Percentiles rank a stretch among this genome's conserved stretches.
Conservation (phyloP, 2,888 invertebrate genomes). For the Parthenolecanium corni region DNA sequence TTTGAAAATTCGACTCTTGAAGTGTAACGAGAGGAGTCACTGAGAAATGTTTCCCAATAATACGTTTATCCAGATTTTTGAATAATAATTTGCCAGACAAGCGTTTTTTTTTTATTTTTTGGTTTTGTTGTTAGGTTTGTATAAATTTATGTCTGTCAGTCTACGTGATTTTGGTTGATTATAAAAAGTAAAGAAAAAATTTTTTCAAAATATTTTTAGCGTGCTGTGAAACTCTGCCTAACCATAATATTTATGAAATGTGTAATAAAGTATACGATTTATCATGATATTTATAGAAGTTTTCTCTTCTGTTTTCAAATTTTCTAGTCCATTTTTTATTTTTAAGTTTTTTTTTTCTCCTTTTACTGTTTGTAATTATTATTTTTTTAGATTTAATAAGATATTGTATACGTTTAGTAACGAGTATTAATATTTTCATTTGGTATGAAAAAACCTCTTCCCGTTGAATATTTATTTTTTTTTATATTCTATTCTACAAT, state of each 20-base stretch:
- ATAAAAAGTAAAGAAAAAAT: no score
- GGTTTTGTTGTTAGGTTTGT: no score
- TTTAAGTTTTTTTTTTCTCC: slow-evolving; percentile 17
- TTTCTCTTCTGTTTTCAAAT: slow-evolving; percentile 16
- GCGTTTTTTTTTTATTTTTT: no score
- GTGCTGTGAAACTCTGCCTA: slow-evolving; percentile 28
- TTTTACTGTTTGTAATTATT: slow-evolving; percentile 13
- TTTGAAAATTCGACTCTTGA: no score
- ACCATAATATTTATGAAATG: slow-evolving; percentile 13
- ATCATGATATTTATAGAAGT: background rate
- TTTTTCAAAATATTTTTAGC: slow-evolving; percentile 5
- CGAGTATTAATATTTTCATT: background rate
- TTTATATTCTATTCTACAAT: background rate
- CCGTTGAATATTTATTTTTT: background rate
- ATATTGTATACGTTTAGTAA: slow-evolving; percentile 13
- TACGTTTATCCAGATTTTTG: no score
- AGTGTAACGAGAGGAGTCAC: no score
- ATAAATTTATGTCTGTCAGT: no score
- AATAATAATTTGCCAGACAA: no score
- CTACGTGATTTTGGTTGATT: no score
- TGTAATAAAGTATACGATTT: slow-evolving; percentile 20
- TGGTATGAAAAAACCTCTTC: background rate
- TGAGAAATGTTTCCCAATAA: no score
- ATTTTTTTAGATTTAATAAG: slow-evolving; percentile 5
- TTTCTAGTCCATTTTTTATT: slow-evolving; percentile 21